Evolutionary conservation across 1,140 invertebrate genomes (phyloP).

Genomic region (Drosophila bocqueti): DNA sequence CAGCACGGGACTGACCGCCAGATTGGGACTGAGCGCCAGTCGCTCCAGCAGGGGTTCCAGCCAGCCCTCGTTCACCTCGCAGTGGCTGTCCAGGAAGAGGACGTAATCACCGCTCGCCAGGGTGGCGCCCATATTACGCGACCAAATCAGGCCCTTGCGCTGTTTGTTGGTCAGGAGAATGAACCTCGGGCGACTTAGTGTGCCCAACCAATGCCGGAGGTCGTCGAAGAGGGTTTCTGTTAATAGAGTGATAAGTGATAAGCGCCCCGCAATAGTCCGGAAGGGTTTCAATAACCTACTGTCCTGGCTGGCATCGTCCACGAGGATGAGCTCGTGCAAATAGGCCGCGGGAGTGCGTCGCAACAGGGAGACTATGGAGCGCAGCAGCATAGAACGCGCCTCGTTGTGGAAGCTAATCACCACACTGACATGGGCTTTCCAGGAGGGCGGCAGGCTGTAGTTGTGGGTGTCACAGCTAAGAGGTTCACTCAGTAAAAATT

Average conservation of each 20-base stretch:
- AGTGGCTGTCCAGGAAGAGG: slow-evolving; percentile 93
- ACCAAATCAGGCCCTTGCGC: slow-evolving; percentile 92
- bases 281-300: slow-evolving; percentile 67
- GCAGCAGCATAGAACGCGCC: slow-evolving; percentile 91
- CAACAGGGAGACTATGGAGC: slow-evolving; percentile 91
- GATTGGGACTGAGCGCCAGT: slow-evolving; percentile 58
- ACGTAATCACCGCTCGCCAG: slow-evolving; percentile 89
- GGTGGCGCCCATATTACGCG: slow-evolving; percentile 89
- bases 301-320: slow-evolving; percentile 95
- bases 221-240: slow-evolving; percentile 44
- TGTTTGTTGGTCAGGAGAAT: slow-evolving; percentile 87
- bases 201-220: slow-evolving; percentile 86
- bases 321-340: slow-evolving; percentile 95
- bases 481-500: not conserved
- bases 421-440: slow-evolving; percentile 87
- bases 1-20: slow-evolving; percentile 87
- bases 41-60: slow-evolving; percentile 89
- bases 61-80: slow-evolving; percentile 90
- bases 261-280: not conserved
- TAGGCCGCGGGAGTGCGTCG: slow-evolving; percentile 91
- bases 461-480: slow-evolving; percentile 34
- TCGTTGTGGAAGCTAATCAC: slow-evolving; percentile 95
- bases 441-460: slow-evolving; percentile 23
- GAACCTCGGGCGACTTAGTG: slow-evolving; percentile 2
- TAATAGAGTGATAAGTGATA: not conserved